Evolutionary conservation across 2,113 vertebrate genomes (phyloP).

Genomic region (Ptyas mucosa): DNA sequence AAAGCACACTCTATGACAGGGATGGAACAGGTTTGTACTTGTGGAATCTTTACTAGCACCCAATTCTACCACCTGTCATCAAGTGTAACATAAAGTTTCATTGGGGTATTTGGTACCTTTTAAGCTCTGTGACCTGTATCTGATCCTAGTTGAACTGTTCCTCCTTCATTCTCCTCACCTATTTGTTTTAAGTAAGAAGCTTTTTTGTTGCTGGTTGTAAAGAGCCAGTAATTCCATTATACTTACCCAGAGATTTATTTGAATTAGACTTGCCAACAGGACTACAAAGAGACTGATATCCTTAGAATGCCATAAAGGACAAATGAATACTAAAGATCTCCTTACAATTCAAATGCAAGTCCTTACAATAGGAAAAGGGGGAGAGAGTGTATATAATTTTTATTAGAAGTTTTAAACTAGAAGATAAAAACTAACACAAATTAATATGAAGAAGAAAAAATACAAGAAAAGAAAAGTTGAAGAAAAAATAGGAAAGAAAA

Average conservation of each 20-base stretch:
- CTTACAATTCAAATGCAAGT: not conserved
- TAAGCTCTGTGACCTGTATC: not conserved
- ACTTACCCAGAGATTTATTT: not conserved
- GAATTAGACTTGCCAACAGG: not conserved
- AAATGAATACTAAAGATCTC: not conserved
- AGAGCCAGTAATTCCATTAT: not conserved
- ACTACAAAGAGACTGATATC: not conserved
- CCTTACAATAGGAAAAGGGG: not conserved
- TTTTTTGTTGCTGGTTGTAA: not conserved
- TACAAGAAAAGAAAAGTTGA: not conserved
- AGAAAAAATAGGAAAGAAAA: not conserved
- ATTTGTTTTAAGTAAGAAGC: not conserved
- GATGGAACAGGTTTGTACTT: not conserved
- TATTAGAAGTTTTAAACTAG: not conserved
- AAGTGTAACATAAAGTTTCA: not conserved
- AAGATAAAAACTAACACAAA: not conserved
- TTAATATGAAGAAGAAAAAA: not conserved
- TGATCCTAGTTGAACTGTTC: not conserved
- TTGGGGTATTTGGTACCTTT: not conserved
- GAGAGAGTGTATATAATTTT: not conserved
- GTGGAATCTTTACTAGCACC: not conserved
- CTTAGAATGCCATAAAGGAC: not conserved
- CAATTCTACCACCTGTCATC: too few relatives aligned
- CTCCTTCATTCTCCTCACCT: not conserved
- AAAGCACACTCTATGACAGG: constrained; percentile 23